Percentiles rank a stretch among this genome's conserved stretches.
Conservation (phyloP, 2,888 invertebrate species). For the Cheilosia vernalis region DNA sequence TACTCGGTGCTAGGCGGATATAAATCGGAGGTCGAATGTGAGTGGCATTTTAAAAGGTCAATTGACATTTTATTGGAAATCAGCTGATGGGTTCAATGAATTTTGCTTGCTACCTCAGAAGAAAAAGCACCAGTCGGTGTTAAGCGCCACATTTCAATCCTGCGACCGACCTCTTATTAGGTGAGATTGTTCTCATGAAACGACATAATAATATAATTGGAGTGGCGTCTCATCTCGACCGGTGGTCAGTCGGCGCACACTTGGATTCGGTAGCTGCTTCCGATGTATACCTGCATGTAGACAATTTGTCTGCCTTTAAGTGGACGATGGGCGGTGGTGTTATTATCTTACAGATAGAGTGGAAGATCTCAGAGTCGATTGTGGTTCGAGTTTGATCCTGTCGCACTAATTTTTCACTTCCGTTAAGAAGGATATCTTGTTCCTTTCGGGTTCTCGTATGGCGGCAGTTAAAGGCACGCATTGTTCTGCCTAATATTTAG, state of each 20-base stretch:
- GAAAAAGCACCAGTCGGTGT: constrained; percentile 3
- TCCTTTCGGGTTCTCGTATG: not conserved
- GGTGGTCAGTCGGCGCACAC: constrained; percentile 51
- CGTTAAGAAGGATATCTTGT: not conserved
- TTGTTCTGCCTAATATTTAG: too few species aligned
- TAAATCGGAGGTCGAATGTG: not conserved
- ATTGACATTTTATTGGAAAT: not conserved
- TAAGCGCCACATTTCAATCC: constrained; percentile 53
- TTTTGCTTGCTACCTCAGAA: constrained; percentile 1
- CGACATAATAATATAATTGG: constrained; percentile 70
- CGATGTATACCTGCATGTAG: constrained; percentile 57
- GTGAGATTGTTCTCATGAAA: constrained; percentile 62
- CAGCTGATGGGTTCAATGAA: not conserved
- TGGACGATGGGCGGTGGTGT: constrained; percentile 61
- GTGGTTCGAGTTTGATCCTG: constrained; percentile 36
- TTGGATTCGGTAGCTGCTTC: constrained; percentile 67
- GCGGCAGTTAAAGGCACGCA: too few species aligned
- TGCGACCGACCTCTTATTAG: constrained; percentile 61
- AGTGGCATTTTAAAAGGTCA: constrained; percentile 22
- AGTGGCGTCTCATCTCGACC: constrained; percentile 66
- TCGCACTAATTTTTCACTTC: constrained; percentile 31
- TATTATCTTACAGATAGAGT: constrained; percentile 52
- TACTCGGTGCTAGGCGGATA: constrained; percentile 22
- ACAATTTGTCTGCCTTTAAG: constrained; percentile 62
- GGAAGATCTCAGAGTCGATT: constrained; percentile 23